phyloP scores from a whole-genome alignment of 2,113 vertebrate genomes.

The Albula glossodonta region DNA sequence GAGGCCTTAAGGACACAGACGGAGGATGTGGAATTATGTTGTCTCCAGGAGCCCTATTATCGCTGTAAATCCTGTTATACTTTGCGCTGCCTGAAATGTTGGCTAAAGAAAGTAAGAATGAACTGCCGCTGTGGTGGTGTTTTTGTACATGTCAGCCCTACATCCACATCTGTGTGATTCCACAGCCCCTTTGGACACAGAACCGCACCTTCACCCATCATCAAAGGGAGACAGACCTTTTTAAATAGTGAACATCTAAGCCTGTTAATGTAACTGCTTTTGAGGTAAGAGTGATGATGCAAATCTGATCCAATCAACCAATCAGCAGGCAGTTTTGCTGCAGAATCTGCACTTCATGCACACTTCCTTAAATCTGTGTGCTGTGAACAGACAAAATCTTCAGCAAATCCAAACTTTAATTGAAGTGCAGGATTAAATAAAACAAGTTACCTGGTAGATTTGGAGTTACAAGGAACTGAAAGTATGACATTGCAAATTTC shows the following conservation, averaged over 20 bases:
- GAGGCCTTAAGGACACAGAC: not conserved
- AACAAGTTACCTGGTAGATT: too few species aligned
- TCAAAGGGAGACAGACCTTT: not conserved
- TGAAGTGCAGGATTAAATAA: too few species aligned
- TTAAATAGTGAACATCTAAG: not conserved
- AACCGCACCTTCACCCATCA: not conserved
- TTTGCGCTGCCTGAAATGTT: conserved; percentile 56
- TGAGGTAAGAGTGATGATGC: not conserved
- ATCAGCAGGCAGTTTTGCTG: not conserved
- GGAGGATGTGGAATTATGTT: not conserved
- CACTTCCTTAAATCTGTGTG: too few species aligned
- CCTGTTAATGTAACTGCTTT: not conserved
- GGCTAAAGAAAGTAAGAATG: conserved; percentile 43
- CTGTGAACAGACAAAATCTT: too few species aligned
- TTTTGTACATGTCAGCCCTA: not conserved
- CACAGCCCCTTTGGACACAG: not conserved
- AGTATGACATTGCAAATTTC: too few species aligned
- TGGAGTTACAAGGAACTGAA: too few species aligned
- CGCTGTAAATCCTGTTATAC: conserved; percentile 61
- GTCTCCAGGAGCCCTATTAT: conserved; percentile 4
- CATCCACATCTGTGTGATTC: not conserved
- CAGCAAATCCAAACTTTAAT: too few species aligned
- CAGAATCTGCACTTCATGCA: too few species aligned
- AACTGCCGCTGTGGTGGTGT: not conserved
- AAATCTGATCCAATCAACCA: not conserved